phyloP scores from a whole-genome alignment of 2,797 vertebrate species.

The Enteromius anoplus region DNA sequence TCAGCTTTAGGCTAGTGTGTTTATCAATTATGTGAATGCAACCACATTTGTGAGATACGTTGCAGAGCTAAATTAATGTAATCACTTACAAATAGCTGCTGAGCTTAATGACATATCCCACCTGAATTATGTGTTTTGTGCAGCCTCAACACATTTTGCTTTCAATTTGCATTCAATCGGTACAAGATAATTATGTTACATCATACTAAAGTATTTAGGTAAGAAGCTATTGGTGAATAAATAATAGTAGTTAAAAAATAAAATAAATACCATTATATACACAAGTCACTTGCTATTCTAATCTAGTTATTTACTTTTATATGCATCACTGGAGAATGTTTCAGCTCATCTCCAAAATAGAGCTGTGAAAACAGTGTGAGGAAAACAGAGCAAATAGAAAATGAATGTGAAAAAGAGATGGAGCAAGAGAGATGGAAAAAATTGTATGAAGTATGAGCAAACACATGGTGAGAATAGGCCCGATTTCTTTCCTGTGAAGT shows the following conservation, averaged over 20 bases:
- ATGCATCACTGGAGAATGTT: no score
- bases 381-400: background rate
- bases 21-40: constrained; percentile 3
- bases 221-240: background rate
- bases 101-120: background rate
- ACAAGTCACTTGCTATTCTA: background rate
- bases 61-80: background rate
- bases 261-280: background rate
- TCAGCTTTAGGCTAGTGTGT: background rate
- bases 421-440: background rate
- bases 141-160: background rate
- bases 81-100: background rate
- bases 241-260: no score
- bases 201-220: background rate
- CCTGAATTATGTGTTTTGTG: background rate
- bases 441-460: background rate
- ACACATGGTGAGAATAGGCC: background rate
- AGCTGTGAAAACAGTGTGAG: background rate
- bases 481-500: background rate
- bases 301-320: background rate
- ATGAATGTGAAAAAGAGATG: background rate
- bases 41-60: constrained; percentile 20
- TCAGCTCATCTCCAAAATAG: background rate
- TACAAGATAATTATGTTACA: background rate
- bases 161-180: background rate